These are phyloP conservation scores for Xiphorhynchus erythropygius DNA, from an alignment of 2,797 vertebrate species.

Conservation along the genomic window DNA sequence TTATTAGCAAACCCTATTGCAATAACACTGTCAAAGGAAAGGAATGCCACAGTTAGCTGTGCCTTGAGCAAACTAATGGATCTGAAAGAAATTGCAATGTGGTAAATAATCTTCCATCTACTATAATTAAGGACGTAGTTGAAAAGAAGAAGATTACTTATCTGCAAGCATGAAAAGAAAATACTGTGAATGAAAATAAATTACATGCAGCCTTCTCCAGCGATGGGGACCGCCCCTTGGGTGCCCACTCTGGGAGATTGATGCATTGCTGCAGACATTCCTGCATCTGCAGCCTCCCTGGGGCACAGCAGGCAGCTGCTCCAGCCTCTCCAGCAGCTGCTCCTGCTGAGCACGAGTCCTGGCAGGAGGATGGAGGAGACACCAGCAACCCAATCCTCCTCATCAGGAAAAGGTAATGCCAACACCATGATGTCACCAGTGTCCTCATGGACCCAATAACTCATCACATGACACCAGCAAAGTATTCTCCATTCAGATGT, in stretches of 20 bases:
- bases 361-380: background rate
- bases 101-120: slow-evolving; percentile 58
- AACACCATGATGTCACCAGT: background rate
- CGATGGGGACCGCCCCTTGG: background rate
- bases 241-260: background rate
- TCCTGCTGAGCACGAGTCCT: background rate
- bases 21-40: slow-evolving; percentile 19
- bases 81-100: slow-evolving; percentile 39
- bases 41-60: background rate
- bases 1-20: background rate
- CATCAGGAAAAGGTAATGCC: accelerated
- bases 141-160: slow-evolving; percentile 42
- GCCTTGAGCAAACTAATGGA: slow-evolving; percentile 41
- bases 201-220: background rate
- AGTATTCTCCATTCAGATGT: background rate
- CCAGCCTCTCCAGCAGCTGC: background rate
- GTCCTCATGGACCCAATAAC: background rate
- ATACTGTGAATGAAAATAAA: background rate
- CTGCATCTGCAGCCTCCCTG: background rate
- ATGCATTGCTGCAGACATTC: background rate
- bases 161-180: background rate
- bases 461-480: background rate
- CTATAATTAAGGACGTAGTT: slow-evolving; percentile 44
- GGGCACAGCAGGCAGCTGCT: background rate
- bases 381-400: background rate